These are phyloP conservation scores for Neotoma lepida DNA, from an alignment of 2,113 vertebrate species.

Conservation along the genomic window DNA sequence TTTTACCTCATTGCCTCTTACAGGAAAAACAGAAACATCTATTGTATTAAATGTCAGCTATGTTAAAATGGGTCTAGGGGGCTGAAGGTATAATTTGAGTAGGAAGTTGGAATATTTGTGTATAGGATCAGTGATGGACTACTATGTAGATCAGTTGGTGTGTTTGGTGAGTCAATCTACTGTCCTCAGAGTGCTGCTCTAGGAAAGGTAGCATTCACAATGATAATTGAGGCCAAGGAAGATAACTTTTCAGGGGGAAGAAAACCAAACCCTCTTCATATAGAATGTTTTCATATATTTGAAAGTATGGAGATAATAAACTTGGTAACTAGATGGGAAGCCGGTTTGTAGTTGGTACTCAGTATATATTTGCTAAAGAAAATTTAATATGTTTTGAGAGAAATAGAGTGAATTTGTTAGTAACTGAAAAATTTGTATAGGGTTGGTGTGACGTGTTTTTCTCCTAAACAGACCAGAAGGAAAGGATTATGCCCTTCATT, in stretches of 20 bases:
- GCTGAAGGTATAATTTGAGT: background rate
- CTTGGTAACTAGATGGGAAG: background rate
- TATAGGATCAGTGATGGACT: background rate
- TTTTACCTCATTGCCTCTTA: slow-evolving; percentile 49
- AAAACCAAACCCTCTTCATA: background rate
- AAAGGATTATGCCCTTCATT: slow-evolving; percentile 93
- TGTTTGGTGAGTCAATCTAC: background rate
- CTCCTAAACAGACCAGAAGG: slow-evolving; percentile 90
- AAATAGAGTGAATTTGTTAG: slow-evolving; percentile 47
- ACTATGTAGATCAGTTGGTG: background rate
- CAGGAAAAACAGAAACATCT: slow-evolving; percentile 37
- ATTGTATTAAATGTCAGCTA: background rate
- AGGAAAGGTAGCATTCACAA: background rate
- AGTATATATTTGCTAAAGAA: background rate
- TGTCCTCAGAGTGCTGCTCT: background rate
- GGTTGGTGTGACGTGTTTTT: slow-evolving; percentile 66
- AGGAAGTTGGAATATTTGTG: background rate
- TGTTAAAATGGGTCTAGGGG: slow-evolving; percentile 8
- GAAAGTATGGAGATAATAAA: background rate
- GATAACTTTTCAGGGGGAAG: background rate
- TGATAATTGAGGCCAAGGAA: background rate
- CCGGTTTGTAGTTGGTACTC: background rate
- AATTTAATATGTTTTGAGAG: background rate
- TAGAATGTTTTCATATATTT: slow-evolving; percentile 14
- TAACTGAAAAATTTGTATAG: slow-evolving; percentile 30